These are phyloP conservation scores for Diglossa cyanea DNA, from an alignment of 2,797 vertebrate species.

Conservation along the genomic window DNA sequence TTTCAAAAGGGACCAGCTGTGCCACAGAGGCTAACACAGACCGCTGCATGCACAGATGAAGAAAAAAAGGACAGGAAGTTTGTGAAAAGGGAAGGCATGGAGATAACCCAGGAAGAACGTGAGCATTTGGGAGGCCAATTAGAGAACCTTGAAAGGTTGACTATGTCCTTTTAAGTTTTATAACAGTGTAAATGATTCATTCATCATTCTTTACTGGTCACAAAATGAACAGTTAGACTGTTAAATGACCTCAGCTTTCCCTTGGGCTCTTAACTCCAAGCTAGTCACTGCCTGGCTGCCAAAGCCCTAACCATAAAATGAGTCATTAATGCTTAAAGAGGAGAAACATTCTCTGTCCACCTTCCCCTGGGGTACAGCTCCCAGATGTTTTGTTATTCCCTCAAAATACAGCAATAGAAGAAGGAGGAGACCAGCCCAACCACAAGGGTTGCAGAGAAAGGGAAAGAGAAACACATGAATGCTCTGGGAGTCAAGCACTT, in stretches of 20 bases:
- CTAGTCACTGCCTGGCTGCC: neutral
- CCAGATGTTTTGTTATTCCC: neutral
- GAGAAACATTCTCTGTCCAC: neutral
- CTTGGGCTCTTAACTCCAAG: constrained; percentile 22
- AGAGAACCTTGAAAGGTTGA: constrained; percentile 28
- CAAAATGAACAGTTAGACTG: constrained; percentile 36
- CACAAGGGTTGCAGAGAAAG: neutral
- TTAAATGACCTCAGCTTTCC: constrained; percentile 32
- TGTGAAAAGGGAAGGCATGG: neutral
- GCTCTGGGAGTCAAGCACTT: neutral
- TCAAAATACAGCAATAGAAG: neutral
- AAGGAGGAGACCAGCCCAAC: neutral
- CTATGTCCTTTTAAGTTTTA: constrained; percentile 16
- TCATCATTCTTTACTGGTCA: constrained; percentile 43
- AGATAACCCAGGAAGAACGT: neutral
- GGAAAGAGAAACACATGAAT: accelerated
- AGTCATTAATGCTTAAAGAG: constrained; percentile 23
- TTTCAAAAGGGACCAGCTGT: neutral
- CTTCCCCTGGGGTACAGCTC: neutral
- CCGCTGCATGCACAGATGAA: neutral
- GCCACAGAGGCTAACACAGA: neutral
- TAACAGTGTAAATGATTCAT: constrained; percentile 34
- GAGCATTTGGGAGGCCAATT: neutral
- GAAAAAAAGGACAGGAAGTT: neutral
- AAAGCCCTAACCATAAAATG: constrained; percentile 12